phyloP scores from a whole-genome alignment of 2,888 invertebrate genomes.

The Ophion slaviceki region DNA sequence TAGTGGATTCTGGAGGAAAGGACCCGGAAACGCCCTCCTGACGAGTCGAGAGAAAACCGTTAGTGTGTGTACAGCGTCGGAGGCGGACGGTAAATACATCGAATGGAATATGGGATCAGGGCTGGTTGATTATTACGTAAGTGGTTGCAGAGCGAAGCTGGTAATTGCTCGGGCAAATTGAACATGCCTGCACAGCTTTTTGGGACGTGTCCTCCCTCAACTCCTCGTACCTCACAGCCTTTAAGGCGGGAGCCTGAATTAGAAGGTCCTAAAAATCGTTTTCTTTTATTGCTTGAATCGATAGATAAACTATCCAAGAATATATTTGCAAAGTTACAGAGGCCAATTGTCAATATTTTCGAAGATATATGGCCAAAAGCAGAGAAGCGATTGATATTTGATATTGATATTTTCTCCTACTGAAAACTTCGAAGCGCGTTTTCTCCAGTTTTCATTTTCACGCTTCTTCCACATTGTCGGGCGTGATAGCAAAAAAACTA shows the following conservation, averaged over 20 bases:
- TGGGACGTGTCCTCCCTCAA: neutral
- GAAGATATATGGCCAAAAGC: too few relatives aligned
- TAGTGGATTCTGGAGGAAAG: slow-evolving; percentile 5
- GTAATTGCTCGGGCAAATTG: slow-evolving; percentile 66
- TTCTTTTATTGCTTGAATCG: too few relatives aligned
- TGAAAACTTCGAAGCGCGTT: too few relatives aligned
- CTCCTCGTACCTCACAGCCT: neutral
- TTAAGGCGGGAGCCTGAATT: neutral
- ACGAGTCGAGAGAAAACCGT: slow-evolving; percentile 9
- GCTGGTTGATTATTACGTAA: slow-evolving; percentile 36
- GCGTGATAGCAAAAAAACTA: too few relatives aligned
- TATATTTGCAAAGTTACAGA: too few relatives aligned
- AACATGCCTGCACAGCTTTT: slow-evolving; percentile 42
- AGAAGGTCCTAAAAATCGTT: too few relatives aligned
- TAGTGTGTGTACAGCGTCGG: slow-evolving; percentile 1
- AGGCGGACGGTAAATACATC: neutral
- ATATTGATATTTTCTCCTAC: too few relatives aligned
- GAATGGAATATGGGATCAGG: slow-evolving; percentile 1
- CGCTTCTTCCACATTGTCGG: too few relatives aligned
- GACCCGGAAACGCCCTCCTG: neutral
- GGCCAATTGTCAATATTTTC: too few relatives aligned
- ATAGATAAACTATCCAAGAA: too few relatives aligned
- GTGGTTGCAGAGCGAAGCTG: slow-evolving; percentile 54
- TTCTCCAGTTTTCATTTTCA: too few relatives aligned
- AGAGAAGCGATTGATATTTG: too few relatives aligned